These are phyloP conservation scores for Noctua janthe DNA, from an alignment of 2,888 invertebrate species.

Conservation along the genomic window DNA sequence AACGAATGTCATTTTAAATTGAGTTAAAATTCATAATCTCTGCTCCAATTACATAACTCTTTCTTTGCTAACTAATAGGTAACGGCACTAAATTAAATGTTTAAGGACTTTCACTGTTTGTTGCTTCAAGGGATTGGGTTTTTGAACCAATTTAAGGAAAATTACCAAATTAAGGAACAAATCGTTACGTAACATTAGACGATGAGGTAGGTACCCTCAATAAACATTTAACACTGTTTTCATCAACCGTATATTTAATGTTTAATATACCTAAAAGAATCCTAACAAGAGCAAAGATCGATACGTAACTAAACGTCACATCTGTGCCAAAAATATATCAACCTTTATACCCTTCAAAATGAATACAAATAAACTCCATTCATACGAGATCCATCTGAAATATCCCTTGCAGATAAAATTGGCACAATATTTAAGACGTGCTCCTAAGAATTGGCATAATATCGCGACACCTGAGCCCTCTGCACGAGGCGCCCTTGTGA, in stretches of 20 bases:
- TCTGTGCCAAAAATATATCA: conserved; percentile 20
- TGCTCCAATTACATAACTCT: neutral
- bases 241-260: neutral
- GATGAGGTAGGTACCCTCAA: neutral
- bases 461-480: conserved; percentile 62
- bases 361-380: conserved; percentile 46
- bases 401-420: conserved; percentile 35
- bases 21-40: neutral
- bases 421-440: conserved; percentile 54
- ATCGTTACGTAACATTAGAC: neutral
- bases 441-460: conserved; percentile 51
- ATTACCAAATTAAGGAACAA: neutral
- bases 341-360: conserved; percentile 12
- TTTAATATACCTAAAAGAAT: neutral
- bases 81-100: neutral
- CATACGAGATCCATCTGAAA: conserved; percentile 13
- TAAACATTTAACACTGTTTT: neutral
- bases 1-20: neutral
- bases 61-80: neutral
- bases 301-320: conserved; percentile 7
- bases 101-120: neutral
- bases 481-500: conserved; percentile 14
- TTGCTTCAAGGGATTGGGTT: neutral
- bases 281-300: neutral
- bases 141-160: neutral